Conservation (phyloP, 2,888 invertebrate genomes). For the Seira musarum region DNA sequence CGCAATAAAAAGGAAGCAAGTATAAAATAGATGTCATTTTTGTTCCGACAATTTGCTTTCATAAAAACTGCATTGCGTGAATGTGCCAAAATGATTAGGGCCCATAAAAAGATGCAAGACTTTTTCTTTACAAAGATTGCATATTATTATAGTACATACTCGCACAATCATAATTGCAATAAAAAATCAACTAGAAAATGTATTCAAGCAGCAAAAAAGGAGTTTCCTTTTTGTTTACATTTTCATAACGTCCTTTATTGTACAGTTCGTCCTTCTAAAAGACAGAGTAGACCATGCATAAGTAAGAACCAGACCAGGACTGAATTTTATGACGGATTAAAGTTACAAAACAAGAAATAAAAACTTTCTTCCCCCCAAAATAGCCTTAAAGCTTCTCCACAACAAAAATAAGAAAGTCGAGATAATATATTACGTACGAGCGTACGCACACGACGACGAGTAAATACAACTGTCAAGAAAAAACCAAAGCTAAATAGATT, state of each 20-base stretch:
- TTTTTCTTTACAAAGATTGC: neutral
- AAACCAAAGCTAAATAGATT: constrained; percentile 11
- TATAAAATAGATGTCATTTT: neutral
- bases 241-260: no score
- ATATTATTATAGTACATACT: no score
- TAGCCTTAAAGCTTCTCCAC: neutral
- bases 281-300: no score
- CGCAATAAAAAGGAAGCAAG: neutral
- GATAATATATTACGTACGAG: no score
- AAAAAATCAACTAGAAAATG: neutral
- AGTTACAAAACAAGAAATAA: neutral
- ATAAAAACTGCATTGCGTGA: neutral
- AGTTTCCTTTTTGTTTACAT: no score
- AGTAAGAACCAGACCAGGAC: neutral
- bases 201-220: no score
- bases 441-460: neutral
- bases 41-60: neutral
- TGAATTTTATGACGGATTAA: neutral
- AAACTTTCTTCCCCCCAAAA: neutral
- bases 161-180: no score
- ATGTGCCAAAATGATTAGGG: neutral
- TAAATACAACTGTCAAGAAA: neutral
- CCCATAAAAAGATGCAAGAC: neutral
- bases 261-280: no score
- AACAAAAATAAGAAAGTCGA: neutral